Base-by-base conservation (phyloP, 2,113 vertebrate genomes). In the Pomatostomus ruficeps region DNA sequence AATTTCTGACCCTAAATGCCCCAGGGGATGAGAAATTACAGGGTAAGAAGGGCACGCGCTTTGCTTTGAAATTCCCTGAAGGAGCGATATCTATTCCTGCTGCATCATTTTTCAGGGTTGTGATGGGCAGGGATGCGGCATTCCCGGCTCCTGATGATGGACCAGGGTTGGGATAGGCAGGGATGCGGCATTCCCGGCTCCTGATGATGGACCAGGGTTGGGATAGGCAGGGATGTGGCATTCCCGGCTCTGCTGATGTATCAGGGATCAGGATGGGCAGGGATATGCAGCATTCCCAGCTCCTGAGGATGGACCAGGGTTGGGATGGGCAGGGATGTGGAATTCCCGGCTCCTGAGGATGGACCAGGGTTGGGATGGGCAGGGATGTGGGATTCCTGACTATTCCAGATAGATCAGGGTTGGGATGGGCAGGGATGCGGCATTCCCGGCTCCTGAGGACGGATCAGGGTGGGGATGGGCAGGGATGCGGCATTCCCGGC, bases 361-460 rank as follows among this genome's bases (percentile, higher is more conserved):
- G 8, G 12, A 71, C 4, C 17, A 10, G 18, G 14, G 8, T 7
- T 1, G 6, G 54, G 25, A 33, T 29, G 42, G 19, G 4, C 42
- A 36, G 26, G 26, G 54, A 75, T 74, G 1, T 42, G 1, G 6
- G 20, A 58, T 36, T 36, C 54, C 71, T 3, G 0, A 0, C 2
- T 17, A n/a, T 24, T 13, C 24, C 0, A 0, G 70, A 10, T 28
- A 6, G 14, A 43, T 4, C 38, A 16, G 38, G 8, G 11, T 4
- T 1, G 29, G 45, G 35, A 24, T 33, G 57, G 35, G 3, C 43
- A 58, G 55, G 20, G 33, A n/a, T 2, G 25, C 0, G 3, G 14
- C 15, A 57, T 51, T 51, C 40, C 25, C 8, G 0, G 4, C 3
- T 10, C 40, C 24, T 22, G 19, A 0, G 2, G 25, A 7, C 13